Conservation (phyloP, 2,888 invertebrate genomes). For the Chaitophorus viminalis region DNA sequence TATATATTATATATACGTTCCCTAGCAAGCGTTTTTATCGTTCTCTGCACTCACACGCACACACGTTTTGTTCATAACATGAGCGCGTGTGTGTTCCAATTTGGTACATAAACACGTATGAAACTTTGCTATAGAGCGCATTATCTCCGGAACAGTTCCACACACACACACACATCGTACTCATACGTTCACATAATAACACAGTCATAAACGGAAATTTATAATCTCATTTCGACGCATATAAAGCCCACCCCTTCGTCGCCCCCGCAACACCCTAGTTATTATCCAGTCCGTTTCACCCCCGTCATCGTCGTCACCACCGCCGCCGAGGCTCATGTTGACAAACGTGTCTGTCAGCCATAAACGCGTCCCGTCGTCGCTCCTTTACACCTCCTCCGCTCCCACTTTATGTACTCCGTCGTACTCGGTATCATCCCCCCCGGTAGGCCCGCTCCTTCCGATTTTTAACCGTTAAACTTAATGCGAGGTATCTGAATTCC, state of each 20-base stretch:
- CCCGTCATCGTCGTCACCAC: neutral
- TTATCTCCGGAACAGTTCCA: conserved; percentile 46
- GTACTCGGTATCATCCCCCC: too few species aligned
- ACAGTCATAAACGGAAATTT: conserved; percentile 57
- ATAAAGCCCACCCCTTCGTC: neutral
- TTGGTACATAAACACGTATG: conserved; percentile 4
- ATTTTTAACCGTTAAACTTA: conserved; percentile 58
- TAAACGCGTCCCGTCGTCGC: neutral
- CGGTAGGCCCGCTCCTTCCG: conserved; percentile 5
- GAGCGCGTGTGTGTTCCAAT: too few species aligned
- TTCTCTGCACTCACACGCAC: neutral
- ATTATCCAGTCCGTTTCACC: conserved; percentile 49
- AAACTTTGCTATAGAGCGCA: conserved; percentile 37
- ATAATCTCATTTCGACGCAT: conserved; percentile 55
- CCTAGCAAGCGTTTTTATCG: conserved; percentile 23
- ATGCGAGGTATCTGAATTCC: conserved; percentile 52
- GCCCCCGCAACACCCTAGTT: neutral
- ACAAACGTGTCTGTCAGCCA: conserved; percentile 49
- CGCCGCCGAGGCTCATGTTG: conserved; percentile 45
- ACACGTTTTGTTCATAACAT: neutral
- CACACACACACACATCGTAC: neutral
- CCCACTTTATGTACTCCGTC: neutral
- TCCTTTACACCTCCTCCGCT: neutral
- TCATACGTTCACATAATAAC: neutral
- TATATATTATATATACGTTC: too few species aligned